Evolutionary conservation across 2,888 invertebrate genomes (phyloP), one percentile per base, ranked within the genome.

Genomic region (Ophion costatus): DNA sequence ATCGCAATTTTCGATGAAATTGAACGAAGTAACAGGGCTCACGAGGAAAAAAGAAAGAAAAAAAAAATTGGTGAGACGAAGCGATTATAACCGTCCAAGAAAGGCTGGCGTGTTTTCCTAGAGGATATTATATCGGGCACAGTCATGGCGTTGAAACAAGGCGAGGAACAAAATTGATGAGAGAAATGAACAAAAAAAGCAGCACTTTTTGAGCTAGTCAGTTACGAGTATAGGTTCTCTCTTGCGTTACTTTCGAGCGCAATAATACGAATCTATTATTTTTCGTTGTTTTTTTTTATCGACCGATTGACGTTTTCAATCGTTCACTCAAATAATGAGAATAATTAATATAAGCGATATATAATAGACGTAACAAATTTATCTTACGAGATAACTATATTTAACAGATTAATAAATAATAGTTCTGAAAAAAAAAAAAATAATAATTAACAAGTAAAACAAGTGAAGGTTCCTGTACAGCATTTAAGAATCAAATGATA

Each of bases 381-480:
- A 88, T 91, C 88, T 91, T 89, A 86, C 71, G 86, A 88, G 88
- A 86, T 90, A 89, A 89, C 75, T 88, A 90, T 90, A 88, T 86
- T 84, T 88, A 89, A 75, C 88, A 78, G 86, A 84, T 82, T 87
- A 89, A 88, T 87, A 88, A 86, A 42, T 89, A 88, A 85, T 85
- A 87, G 64, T 42, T 66, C 84, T 89, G 83, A 86, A 80, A 22
- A 82, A 80, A 86, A 87, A 85, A 42, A 76, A 64, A 82, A 80
- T 67, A 85, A 88, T 80, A 82, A 87, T 87, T 86, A 77, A 87
- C 76, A 86, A 89, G 85, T 87, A 89, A 92, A 91, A 87, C 88
- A 90, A 92, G 90, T 91, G 90, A 92, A 93, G 92, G 93, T 93
- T 93, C 93, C 93, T 93, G 92, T 92, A 92, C 93, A 92, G 92